Base-by-base conservation (phyloP, 1,140 invertebrate species). In the Lordiphosa collinella region DNA sequence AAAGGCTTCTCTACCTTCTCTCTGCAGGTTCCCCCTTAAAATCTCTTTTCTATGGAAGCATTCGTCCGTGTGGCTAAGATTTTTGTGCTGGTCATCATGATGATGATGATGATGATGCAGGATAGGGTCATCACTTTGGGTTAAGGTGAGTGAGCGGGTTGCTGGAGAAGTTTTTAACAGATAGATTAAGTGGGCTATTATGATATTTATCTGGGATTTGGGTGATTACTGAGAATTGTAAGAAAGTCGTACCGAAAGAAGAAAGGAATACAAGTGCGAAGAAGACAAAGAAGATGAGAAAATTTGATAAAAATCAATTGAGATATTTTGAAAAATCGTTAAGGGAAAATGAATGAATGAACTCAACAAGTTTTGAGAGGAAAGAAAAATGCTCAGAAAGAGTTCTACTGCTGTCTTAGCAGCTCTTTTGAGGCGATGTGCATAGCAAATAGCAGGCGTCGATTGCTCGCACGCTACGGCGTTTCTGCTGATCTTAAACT, bases 71-170 rank as follows among this genome's bases (percentile, higher is more conserved):
- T 82, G 72, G 51, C 78, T 40, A 82, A 84, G 76, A 82, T 84
- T 82, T 82, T 82, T 76, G 61, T 80, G 76, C 76, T 70, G 76
- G 78, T 82, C 76, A 84, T 78, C 53, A 53, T 75, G 65, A 66
- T 65, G 47, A 67, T 47, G 65, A 66, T 65, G 47, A 67, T 47
- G 4, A 44, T 44, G 16, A 44, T 43, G 18, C 25, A 25, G 18
- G 41, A 25, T 50, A 35, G 32, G 62, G 61, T 46, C 61, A 69
- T 56, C 66, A 60, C 50, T 64, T 50, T 37, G 43, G 60, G 43
- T 48, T 44, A 55, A 40, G 48, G 41, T 51, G 41, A 12, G 13
- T 43, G 48, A 75, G 70, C 55, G 76, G 75, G 78, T 59, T 50
- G 47, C 16, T 32, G 38, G 14, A 56, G 18, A 41, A 79, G 70